These are phyloP conservation scores for Epirrita christyi DNA, from an alignment of 2,888 invertebrate species.

Conservation along the genomic window DNA sequence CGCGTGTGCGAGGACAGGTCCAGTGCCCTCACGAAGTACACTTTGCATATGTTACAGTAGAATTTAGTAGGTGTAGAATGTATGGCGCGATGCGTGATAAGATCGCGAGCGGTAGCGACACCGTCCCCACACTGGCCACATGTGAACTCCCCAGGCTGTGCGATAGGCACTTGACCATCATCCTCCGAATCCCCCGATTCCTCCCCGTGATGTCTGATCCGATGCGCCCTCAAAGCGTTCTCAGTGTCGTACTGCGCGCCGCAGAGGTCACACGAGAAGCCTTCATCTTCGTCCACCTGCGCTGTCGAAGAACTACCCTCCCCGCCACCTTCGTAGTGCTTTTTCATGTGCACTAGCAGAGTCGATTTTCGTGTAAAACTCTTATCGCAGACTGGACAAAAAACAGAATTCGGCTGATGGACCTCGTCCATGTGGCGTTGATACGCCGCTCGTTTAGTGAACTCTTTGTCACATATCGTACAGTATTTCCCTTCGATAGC, in stretches of 20 bases:
- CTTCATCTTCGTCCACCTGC: conserved; percentile 63
- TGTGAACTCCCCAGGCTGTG: conserved; percentile 77
- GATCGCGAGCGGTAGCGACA: conserved; percentile 80
- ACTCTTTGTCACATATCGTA: conserved; percentile 85
- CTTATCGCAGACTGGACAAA: conserved; percentile 86
- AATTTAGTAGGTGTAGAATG: conserved; percentile 80
- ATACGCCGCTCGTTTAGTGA: conserved; percentile 85
- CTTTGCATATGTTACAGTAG: conserved; percentile 85
- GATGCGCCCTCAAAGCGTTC: conserved; percentile 84
- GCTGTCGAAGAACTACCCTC: conserved; percentile 58
- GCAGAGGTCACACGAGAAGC: conserved; percentile 85
- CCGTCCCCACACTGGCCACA: conserved; percentile 84
- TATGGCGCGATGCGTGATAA: conserved; percentile 83
- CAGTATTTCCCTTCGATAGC: conserved; percentile 82
- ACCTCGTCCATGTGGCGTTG: conserved; percentile 85
- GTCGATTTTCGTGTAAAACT: conserved; percentile 87
- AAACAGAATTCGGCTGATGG: conserved; percentile 81
- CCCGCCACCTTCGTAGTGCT: conserved; percentile 81
- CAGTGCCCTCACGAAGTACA: conserved; percentile 75
- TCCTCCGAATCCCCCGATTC: conserved; percentile 72
- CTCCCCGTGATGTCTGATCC: conserved; percentile 84
- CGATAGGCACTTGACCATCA: conserved; percentile 58
- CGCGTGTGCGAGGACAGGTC: conserved; percentile 79
- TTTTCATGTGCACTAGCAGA: conserved; percentile 86
- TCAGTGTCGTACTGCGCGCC: conserved; percentile 85